A percentile compares a stretch with the other conserved stretches of the same genome.
Evolutionary conservation across 2,888 invertebrate species (phyloP).

Genomic region (Caenorhabditis auriculariae): DNA sequence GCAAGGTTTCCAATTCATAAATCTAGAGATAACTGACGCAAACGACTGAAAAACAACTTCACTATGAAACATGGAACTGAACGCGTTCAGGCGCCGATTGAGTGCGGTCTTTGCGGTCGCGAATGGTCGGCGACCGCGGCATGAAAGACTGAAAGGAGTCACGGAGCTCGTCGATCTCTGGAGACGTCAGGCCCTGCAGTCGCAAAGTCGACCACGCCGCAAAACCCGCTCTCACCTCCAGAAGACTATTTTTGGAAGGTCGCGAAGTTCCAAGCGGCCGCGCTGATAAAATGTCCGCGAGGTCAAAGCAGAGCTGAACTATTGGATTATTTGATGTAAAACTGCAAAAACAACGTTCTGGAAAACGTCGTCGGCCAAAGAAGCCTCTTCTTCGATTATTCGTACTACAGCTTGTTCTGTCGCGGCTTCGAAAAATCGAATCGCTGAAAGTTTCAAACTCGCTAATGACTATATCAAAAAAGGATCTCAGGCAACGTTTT

Average conservation of each 20-base stretch:
- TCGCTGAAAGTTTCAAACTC: slow-evolving; percentile 37
- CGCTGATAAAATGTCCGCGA: slow-evolving; percentile 29
- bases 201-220: background rate
- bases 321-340: background rate
- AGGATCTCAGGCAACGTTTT: too few species aligned
- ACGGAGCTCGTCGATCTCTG: slow-evolving; percentile 50
- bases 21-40: too few species aligned
- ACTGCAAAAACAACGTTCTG: slow-evolving; percentile 18
- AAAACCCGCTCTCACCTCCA: slow-evolving; percentile 20
- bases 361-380: slow-evolving; percentile 43
- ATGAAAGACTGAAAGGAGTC: slow-evolving; percentile 49
- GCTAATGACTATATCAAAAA: too few species aligned
- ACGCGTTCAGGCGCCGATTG: slow-evolving; percentile 9
- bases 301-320: slow-evolving; percentile 33
- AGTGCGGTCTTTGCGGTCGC: slow-evolving; percentile 10
- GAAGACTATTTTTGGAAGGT: slow-evolving; percentile 9
- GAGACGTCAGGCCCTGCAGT: slow-evolving; percentile 40
- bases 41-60: too few species aligned
- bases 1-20: too few species aligned
- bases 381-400: slow-evolving; percentile 59
- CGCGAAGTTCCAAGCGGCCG: slow-evolving; percentile 23
- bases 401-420: slow-evolving; percentile 53
- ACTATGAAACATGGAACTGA: background rate
- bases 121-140: slow-evolving; percentile 33
- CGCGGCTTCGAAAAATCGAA: slow-evolving; percentile 59